Percentiles rank a stretch among this genome's conserved stretches.
These are phyloP conservation scores for Drosophila picticornis DNA, from an alignment of 2,888 invertebrate species.

Conservation along the genomic window DNA sequence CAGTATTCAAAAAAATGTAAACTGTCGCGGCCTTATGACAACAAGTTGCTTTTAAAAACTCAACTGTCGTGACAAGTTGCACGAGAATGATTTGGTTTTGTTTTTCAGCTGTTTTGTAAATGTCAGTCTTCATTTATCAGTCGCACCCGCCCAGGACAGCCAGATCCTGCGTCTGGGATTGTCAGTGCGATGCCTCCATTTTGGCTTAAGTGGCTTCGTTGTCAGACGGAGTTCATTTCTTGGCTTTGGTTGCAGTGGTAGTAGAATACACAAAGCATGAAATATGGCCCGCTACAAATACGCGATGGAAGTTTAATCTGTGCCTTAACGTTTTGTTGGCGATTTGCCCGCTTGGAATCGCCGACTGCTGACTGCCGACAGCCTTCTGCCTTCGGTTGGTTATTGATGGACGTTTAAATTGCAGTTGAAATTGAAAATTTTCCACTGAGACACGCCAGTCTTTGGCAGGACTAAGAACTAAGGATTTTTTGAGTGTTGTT, in stretches of 20 bases:
- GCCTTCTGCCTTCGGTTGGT: constrained; percentile 15
- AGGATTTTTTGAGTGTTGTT: constrained; percentile 1
- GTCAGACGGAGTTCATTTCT: constrained; percentile 65
- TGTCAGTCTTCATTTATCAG: constrained; percentile 85
- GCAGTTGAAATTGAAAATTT: constrained; percentile 73
- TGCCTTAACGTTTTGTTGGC: constrained; percentile 56
- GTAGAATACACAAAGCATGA: constrained; percentile 37
- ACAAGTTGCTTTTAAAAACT: constrained; percentile 81
- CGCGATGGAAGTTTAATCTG: constrained; percentile 47
- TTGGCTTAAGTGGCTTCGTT: constrained; percentile 79
- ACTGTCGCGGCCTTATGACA: constrained; percentile 65
- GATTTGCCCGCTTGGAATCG: constrained; percentile 29
- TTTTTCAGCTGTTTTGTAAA: constrained; percentile 81
- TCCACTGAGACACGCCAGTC: constrained; percentile 35
- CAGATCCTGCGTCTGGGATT: constrained; percentile 4
- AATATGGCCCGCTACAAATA: constrained; percentile 43
- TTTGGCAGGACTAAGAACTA: constrained; percentile 1
- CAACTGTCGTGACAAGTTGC: constrained; percentile 74
- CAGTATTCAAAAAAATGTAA: constrained; percentile 25
- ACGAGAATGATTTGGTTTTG: constrained; percentile 70
- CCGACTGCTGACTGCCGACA: not conserved
- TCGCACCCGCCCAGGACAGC: constrained; percentile 45
- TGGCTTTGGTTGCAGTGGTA: constrained; percentile 20
- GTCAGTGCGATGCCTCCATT: constrained; percentile 25
- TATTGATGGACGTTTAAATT: constrained; percentile 80